Evolutionary conservation across 2,797 vertebrate genomes (phyloP).

Genomic region (Hyperoplus lanceolatus): DNA sequence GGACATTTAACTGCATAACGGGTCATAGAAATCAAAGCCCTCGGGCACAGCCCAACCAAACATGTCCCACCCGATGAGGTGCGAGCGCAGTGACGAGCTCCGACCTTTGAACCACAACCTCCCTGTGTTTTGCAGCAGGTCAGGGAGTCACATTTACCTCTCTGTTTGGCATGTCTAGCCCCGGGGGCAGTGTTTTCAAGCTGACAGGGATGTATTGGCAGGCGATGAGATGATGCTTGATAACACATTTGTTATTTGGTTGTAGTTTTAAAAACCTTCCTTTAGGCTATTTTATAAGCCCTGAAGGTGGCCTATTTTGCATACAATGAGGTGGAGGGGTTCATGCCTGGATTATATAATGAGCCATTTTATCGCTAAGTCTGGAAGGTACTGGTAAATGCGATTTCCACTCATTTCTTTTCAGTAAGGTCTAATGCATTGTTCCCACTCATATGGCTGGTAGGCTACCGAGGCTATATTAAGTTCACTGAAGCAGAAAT

Average conservation of each 20-base stretch:
- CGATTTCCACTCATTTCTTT: slow-evolving; percentile 35
- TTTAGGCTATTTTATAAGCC: slow-evolving; percentile 35
- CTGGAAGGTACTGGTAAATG: slow-evolving; percentile 33
- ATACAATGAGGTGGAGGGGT: slow-evolving; percentile 27
- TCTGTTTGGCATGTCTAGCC: slow-evolving; percentile 51
- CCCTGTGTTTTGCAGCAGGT: slow-evolving; percentile 59
- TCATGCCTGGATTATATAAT: slow-evolving; percentile 49
- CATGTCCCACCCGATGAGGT: slow-evolving; percentile 72
- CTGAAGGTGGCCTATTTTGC: slow-evolving; percentile 54
- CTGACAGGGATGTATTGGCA: slow-evolving; percentile 49
- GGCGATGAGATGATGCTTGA: slow-evolving; percentile 47
- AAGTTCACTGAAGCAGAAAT: slow-evolving; percentile 40
- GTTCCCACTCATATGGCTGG: slow-evolving; percentile 29
- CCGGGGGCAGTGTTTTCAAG: slow-evolving; percentile 56
- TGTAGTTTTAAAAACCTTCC: slow-evolving; percentile 31
- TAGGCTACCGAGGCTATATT: slow-evolving; percentile 15
- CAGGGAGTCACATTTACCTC: slow-evolving; percentile 55
- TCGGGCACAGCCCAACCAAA: slow-evolving; percentile 61
- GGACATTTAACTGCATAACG: slow-evolving; percentile 71
- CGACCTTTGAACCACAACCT: slow-evolving; percentile 69
- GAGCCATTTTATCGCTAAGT: slow-evolving; percentile 24
- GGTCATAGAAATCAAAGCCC: slow-evolving; percentile 76
- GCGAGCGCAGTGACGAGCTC: slow-evolving; percentile 63
- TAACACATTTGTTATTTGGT: slow-evolving; percentile 48
- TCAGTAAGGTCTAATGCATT: slow-evolving; percentile 21